These are phyloP conservation scores for Limnothrissa miodon DNA, from an alignment of 2,113 vertebrate species.

Conservation along the genomic window DNA sequence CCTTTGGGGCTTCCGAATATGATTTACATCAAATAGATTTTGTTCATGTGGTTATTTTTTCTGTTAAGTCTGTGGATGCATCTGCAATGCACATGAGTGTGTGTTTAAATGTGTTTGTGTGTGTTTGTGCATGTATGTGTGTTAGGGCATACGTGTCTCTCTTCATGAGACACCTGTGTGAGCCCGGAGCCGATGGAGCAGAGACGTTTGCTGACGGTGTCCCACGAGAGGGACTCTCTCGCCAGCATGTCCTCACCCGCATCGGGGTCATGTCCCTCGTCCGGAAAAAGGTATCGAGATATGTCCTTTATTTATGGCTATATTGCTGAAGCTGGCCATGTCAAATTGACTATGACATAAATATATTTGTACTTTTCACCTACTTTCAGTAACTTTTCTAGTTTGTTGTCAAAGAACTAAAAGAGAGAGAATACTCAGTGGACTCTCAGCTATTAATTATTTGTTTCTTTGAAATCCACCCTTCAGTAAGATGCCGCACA, in stretches of 20 bases:
- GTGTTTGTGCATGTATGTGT: neutral
- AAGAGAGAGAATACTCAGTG: too few species aligned
- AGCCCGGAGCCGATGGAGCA: constrained; percentile 89
- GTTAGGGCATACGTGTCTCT: constrained; percentile 93
- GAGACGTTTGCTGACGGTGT: constrained; percentile 96
- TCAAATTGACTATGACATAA: neutral
- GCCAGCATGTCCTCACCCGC: constrained; percentile 94
- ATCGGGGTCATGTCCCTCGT: constrained; percentile 98
- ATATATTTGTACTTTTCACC: neutral
- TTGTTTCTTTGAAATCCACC: neutral
- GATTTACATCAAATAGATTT: too few species aligned
- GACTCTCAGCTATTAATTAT: too few species aligned
- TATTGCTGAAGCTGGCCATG: neutral
- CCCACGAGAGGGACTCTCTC: constrained; percentile 91
- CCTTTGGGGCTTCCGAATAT: too few species aligned
- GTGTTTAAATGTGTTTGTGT: constrained; percentile 6
- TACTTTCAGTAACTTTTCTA: neutral
- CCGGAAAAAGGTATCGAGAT: constrained; percentile 88
- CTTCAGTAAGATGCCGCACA: neutral
- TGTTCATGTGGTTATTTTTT: neutral
- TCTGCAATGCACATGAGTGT: neutral
- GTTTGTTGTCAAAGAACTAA: too few species aligned
- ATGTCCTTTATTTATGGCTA: neutral
- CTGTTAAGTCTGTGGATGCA: neutral
- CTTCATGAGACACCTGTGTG: constrained; percentile 96